Evolutionary conservation across 2,113 vertebrate genomes (phyloP).

Genomic region (Zosterops japonicus): DNA sequence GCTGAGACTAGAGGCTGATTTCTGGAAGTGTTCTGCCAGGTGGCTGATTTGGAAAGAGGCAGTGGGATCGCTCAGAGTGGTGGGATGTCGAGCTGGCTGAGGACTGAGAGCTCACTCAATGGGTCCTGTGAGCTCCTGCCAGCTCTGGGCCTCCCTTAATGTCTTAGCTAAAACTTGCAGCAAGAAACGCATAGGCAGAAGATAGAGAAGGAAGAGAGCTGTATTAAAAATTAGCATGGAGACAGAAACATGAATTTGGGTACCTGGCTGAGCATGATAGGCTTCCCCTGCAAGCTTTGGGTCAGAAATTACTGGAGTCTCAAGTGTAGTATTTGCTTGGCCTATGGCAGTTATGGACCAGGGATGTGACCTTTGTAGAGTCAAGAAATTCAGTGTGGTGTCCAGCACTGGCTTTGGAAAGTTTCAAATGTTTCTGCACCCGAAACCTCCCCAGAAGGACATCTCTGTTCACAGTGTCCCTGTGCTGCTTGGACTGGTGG

Average conservation of each 20-base stretch:
- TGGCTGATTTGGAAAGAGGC: not conserved
- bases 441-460: not conserved
- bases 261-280: not conserved
- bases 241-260: not conserved
- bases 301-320: not conserved
- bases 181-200: not conserved
- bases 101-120: not conserved
- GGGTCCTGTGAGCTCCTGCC: not conserved
- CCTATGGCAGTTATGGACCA: not conserved
- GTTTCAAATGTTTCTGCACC: not conserved
- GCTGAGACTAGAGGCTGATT: not conserved
- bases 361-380: not conserved
- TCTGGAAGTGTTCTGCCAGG: not conserved
- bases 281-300: not conserved
- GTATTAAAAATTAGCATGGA: not conserved
- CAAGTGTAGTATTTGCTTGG: not conserved
- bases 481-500: not conserved
- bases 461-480: not conserved
- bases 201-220: not conserved
- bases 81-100: accelerated
- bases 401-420: not conserved
- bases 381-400: not conserved
- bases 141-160: not conserved
- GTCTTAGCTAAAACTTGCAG: not conserved
- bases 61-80: not conserved